Conservation (phyloP, 2,797 vertebrate species). For the Serranus cabrilla region DNA sequence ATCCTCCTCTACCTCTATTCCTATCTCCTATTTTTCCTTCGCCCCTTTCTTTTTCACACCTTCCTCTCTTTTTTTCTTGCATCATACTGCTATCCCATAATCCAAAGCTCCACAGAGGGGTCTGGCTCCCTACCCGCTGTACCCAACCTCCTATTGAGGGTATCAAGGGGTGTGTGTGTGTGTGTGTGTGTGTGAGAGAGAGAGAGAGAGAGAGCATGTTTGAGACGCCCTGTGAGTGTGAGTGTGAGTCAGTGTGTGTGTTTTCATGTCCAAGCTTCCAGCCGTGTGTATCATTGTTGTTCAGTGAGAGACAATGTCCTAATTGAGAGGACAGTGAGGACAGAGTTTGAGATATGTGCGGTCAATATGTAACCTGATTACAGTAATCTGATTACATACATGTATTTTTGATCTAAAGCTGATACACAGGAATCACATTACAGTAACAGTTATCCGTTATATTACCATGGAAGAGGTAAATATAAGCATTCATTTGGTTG, state of each 20-base stretch:
- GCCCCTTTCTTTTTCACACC: neutral
- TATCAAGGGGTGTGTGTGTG: constrained; percentile 51
- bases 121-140: constrained; percentile 47
- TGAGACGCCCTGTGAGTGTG: neutral
- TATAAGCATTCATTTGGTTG: neutral
- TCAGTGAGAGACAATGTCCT: constrained; percentile 50
- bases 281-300: constrained; percentile 39
- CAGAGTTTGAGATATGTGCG: neutral
- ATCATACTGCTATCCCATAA: constrained; percentile 72
- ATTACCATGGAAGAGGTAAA: neutral
- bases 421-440: neutral
- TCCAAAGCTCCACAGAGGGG: constrained; percentile 67
- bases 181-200: constrained; percentile 31
- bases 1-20: neutral
- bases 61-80: constrained; percentile 5
- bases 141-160: constrained; percentile 59
- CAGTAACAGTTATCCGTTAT: neutral
- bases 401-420: neutral
- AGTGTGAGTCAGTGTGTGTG: constrained; percentile 32
- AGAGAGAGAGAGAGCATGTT: constrained; percentile 10
- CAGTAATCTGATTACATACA: neutral
- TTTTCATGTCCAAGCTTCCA: constrained; percentile 47
- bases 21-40: neutral
- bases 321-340: neutral
- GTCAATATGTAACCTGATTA: neutral